Percentiles rank a stretch among this genome's conserved stretches.
phyloP scores from a whole-genome alignment of 2,888 invertebrate genomes.

The Parnassius smintheus region DNA sequence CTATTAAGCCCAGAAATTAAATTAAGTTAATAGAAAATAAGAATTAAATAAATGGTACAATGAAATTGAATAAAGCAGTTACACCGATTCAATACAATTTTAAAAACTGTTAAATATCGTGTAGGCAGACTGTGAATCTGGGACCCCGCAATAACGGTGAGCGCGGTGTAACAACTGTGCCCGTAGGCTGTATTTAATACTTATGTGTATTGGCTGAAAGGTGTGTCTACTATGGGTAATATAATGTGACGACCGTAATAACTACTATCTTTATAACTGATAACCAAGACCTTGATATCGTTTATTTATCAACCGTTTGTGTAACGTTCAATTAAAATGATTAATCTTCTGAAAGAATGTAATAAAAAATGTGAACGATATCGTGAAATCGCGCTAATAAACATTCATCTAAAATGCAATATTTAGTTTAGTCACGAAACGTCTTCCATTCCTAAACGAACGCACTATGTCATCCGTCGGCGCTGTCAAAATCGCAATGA shows the following conservation, averaged over 20 bases:
- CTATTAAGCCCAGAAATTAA: too few relatives aligned
- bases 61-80: too few relatives aligned
- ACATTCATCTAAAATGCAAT: conserved; percentile 38
- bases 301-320: conserved; percentile 41
- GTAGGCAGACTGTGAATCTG: too few relatives aligned
- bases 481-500: conserved; percentile 71
- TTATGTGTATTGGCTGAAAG: background rate
- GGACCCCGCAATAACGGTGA: too few relatives aligned
- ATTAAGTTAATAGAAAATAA: too few relatives aligned
- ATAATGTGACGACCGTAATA: conserved; percentile 15
- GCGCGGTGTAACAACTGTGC: too few relatives aligned
- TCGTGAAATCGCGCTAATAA: conserved; percentile 50
- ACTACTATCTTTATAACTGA: conserved; percentile 39
- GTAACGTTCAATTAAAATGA: conserved; percentile 38
- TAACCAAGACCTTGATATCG: conserved; percentile 35
- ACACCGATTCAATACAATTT: too few relatives aligned
- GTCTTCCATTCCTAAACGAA: conserved; percentile 37
- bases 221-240: background rate
- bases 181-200: too few relatives aligned
- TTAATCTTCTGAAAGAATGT: conserved; percentile 39
- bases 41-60: too few relatives aligned
- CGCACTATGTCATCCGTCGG: conserved; percentile 44
- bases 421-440: conserved; percentile 53
- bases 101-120: too few relatives aligned
- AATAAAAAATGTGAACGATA: conserved; percentile 48